Evolutionary conservation across 2,888 invertebrate genomes (phyloP).

Genomic region (Andricus quercusramuli): DNA sequence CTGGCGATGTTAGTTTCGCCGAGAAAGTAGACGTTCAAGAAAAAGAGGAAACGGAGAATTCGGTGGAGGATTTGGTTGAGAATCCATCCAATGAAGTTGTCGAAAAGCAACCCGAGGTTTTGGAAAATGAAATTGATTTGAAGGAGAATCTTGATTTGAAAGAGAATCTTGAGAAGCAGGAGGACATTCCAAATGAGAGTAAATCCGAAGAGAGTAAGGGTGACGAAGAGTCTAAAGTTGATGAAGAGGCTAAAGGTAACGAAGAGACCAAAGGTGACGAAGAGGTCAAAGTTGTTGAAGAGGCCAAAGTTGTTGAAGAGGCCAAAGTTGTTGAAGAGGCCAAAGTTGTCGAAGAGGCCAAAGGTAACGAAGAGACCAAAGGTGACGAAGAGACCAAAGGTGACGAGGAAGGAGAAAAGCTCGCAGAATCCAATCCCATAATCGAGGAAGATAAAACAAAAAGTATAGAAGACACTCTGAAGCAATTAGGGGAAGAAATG

Average conservation of each 20-base stretch:
- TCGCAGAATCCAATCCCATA: neutral
- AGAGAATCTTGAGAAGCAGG: too few relatives aligned
- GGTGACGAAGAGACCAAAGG: neutral
- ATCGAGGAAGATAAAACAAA: constrained; percentile 5
- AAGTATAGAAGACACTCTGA: constrained; percentile 27
- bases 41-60: neutral
- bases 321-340: too few relatives aligned
- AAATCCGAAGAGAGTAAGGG: too few relatives aligned
- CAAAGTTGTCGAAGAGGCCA: too few relatives aligned
- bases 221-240: too few relatives aligned
- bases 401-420: neutral
- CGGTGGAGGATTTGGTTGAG: neutral
- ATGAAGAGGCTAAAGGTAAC: too few relatives aligned
- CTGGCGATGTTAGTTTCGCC: constrained; percentile 8
- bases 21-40: neutral
- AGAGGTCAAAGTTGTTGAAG: too few relatives aligned
- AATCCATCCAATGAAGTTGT: neutral
- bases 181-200: too few relatives aligned
- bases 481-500: constrained; percentile 17
- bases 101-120: neutral
- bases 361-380: too few relatives aligned
- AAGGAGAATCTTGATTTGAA: too few relatives aligned
- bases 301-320: too few relatives aligned
- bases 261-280: too few relatives aligned
- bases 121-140: neutral